Conservation (phyloP, 1,140 invertebrate genomes). For the Drosophila tristis region DNA sequence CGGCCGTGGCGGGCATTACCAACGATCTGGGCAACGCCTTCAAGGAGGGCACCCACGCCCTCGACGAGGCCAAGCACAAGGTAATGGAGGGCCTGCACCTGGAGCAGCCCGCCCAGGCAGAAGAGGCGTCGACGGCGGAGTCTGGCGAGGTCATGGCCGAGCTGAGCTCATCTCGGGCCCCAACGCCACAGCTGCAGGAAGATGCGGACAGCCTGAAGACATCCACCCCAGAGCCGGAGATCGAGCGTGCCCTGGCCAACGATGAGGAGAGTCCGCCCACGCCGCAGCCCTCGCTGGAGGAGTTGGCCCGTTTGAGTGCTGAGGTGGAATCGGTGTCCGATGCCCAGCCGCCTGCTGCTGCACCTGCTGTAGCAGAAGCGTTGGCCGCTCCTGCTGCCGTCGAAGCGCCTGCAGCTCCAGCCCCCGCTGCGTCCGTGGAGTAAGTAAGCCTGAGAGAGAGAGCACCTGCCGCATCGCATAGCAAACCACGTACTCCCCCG, state of each 20-base stretch:
- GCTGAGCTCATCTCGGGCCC: conserved; percentile 49
- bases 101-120: conserved; percentile 9
- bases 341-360: too few relatives aligned
- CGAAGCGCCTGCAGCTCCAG: conserved; percentile 16
- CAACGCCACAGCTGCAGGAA: conserved; percentile 51
- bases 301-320: conserved; percentile 63
- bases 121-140: not conserved
- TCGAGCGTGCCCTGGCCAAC: conserved; percentile 72
- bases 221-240: conserved; percentile 79
- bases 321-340: conserved; percentile 15
- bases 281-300: conserved; percentile 75
- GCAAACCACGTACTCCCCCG: conserved; percentile 12
- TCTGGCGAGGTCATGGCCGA: not conserved
- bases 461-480: conserved; percentile 44
- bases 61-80: conserved; percentile 73
- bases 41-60: conserved; percentile 66
- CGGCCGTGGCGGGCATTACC: conserved; percentile 73
- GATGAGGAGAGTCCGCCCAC: conserved; percentile 72
- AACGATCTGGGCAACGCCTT: conserved; percentile 74
- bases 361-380: not conserved
- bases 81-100: conserved; percentile 73
- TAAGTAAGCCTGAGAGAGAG: conserved; percentile 50
- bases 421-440: conserved; percentile 46
- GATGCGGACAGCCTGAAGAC: conserved; percentile 79
- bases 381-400: conserved; percentile 9